phyloP scores from a whole-genome alignment of 1,140 invertebrate genomes.

The Alviniconcha marisindica region DNA sequence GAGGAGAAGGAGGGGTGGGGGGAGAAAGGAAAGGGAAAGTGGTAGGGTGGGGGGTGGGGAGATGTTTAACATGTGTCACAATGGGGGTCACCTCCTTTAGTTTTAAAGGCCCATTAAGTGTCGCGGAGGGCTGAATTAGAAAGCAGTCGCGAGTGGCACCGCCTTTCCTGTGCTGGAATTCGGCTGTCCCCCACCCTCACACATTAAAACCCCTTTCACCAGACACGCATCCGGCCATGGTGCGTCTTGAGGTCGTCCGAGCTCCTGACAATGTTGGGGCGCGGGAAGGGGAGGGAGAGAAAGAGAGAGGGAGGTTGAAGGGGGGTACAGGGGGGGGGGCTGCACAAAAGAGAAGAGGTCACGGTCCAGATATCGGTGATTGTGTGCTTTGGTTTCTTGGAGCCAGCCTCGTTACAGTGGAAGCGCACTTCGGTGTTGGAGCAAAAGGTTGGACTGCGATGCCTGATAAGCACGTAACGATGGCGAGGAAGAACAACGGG shows the following conservation, averaged over 20 bases:
- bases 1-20: neutral
- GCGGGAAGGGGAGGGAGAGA: neutral
- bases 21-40: neutral
- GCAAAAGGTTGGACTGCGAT: too few relatives aligned
- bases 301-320: neutral
- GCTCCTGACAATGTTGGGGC: too few relatives aligned
- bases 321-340: neutral
- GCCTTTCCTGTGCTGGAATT: conserved; percentile 21
- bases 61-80: neutral
- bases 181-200: neutral
- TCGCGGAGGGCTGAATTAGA: conserved; percentile 14
- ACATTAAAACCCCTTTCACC: conserved; percentile 25
- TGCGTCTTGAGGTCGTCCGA: too few relatives aligned
- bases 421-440: too few relatives aligned
- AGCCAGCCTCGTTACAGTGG: too few relatives aligned
- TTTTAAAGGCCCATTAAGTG: conserved; percentile 28
- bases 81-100: conserved; percentile 22
- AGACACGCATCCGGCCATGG: neutral
- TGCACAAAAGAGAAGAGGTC: neutral
- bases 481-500: too few relatives aligned
- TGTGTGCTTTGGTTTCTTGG: too few relatives aligned
- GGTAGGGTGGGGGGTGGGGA: neutral
- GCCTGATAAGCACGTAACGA: too few relatives aligned
- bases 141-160: conserved; percentile 14
- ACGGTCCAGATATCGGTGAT: too few relatives aligned